Percentiles rank a stretch among this genome's conserved stretches.
phyloP scores from a whole-genome alignment of 2,797 vertebrate species.

The Tenualosa ilisha region DNA sequence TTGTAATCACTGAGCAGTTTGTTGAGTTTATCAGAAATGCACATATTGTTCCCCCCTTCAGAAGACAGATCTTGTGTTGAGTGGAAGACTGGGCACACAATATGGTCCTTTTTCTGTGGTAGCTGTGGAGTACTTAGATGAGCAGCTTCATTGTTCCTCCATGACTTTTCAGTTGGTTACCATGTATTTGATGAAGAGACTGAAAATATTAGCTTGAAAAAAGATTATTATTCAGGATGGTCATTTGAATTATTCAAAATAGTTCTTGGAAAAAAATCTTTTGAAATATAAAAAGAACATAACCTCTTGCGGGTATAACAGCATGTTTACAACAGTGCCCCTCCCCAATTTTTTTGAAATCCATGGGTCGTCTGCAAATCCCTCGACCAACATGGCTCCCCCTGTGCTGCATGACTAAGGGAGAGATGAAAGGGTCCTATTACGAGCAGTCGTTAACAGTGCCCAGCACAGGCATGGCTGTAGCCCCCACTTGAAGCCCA shows the following conservation, averaged over 20 bases:
- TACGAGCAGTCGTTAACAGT: conserved; percentile 37
- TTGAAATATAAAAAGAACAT: neutral
- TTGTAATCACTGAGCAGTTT: neutral
- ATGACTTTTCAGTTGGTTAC: neutral
- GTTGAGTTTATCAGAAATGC: neutral
- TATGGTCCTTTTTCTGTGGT: neutral
- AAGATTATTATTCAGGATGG: neutral
- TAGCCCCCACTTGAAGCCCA: conserved; percentile 24
- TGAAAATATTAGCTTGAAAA: neutral
- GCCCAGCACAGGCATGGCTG: neutral
- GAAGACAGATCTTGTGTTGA: neutral
- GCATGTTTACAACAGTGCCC: neutral
- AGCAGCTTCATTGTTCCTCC: neutral
- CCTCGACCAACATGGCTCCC: neutral
- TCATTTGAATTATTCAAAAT: neutral
- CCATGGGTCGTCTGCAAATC: neutral
- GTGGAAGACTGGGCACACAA: neutral
- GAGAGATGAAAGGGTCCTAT: conserved; percentile 38
- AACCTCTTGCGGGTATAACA: neutral
- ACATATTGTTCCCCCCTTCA: neutral
- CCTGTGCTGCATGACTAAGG: neutral
- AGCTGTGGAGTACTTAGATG: neutral
- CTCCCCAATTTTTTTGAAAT: neutral
- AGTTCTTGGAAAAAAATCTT: neutral
- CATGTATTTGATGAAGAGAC: neutral